Conservation (phyloP, 2,113 vertebrate genomes). For the Lophochroa leadbeateri region DNA sequence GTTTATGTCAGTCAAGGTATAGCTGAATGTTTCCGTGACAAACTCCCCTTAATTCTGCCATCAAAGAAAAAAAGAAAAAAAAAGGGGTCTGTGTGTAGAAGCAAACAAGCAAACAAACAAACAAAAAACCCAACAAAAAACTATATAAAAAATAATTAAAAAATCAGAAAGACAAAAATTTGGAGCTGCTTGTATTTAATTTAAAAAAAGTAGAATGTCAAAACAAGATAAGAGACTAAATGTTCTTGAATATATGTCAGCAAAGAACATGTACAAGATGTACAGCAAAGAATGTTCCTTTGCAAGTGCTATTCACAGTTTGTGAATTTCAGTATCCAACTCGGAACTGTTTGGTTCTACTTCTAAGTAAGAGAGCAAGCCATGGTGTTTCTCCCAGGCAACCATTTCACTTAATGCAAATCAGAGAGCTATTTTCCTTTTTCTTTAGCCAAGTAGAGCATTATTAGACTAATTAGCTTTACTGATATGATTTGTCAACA, state of each 20-base stretch:
- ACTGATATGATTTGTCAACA: background rate
- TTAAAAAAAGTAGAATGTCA: background rate
- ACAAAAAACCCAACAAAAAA: background rate
- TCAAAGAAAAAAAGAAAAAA: background rate
- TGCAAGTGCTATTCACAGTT: background rate
- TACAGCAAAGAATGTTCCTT: background rate
- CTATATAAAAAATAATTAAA: background rate
- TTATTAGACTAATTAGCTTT: background rate
- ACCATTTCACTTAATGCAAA: background rate
- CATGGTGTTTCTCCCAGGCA: background rate
- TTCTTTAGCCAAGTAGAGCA: background rate
- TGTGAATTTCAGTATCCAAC: background rate
- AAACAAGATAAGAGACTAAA: background rate
- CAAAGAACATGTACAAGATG: background rate
- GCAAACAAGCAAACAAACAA: background rate
- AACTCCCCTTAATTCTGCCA: background rate
- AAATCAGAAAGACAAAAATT: background rate
- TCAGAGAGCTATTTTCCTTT: background rate
- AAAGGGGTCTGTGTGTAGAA: background rate
- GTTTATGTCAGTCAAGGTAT: background rate
- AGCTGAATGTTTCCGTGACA: background rate
- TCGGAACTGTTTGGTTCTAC: background rate
- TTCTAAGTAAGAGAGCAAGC: background rate
- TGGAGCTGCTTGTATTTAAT: background rate
- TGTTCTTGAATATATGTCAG: background rate